A percentile compares a stretch with the other conserved stretches of the same genome.
Conservation (phyloP, 2,113 vertebrate genomes). For the Dryoscopus gambensis region DNA sequence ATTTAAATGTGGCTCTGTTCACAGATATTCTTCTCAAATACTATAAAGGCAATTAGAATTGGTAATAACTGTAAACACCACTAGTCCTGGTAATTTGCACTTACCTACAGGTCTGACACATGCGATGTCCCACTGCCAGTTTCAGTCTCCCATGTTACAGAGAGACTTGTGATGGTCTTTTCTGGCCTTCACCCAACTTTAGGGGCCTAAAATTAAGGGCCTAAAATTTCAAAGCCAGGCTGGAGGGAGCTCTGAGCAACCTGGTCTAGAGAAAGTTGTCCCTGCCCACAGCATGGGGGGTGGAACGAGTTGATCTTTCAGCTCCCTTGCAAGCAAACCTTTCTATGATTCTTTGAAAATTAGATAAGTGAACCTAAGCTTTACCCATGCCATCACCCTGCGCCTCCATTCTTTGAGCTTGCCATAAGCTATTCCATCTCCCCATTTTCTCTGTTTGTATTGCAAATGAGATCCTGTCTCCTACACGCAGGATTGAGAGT, state of each 20-base stretch:
- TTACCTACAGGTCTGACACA: not conserved
- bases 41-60: not conserved
- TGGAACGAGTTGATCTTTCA: fast-evolving
- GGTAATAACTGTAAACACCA: not conserved
- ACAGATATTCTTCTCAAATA: constrained; percentile 11
- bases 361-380: not conserved
- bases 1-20: not conserved
- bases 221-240: not conserved
- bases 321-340: not conserved
- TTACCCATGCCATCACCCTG: not conserved
- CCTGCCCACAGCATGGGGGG: fast-evolving
- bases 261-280: not conserved
- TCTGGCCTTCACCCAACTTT: not conserved
- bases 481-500: not conserved
- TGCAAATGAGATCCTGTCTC: not conserved
- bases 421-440: not conserved
- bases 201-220: not conserved
- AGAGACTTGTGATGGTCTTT: not conserved
- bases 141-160: not conserved
- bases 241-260: not conserved
- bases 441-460: not conserved
- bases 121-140: not conserved
- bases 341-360: not conserved
- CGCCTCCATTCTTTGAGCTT: not conserved
- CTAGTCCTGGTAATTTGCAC: not conserved